Evolutionary conservation across 2,113 vertebrate species (phyloP), one percentile per base, ranked within the genome.

Genomic region (Apistogramma diplotaenia): DNA sequence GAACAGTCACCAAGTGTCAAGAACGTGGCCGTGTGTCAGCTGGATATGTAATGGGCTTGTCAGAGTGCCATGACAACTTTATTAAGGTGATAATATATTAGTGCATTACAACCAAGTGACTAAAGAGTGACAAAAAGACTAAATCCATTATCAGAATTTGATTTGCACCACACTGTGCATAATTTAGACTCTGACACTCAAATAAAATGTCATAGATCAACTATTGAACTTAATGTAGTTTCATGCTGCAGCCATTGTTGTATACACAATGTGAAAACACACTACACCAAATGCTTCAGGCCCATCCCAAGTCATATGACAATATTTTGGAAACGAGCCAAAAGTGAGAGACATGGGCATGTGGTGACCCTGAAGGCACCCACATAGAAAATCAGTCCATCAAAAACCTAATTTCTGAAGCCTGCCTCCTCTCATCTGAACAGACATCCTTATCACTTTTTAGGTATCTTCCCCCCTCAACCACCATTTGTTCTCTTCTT

Each of bases 391-490:
- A 76, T 78, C 71, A 75, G 72, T 70, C 57, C 72, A 76, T 80
- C 76, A 84, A 57, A 89, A 85, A 76, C 58, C 49, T 83, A 1
- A 76, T 87, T 85, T 85, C 53, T 77, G n/a, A 76, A 43, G 25
- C 60, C 31, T 29, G 8, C 57, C 31, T 81, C 51, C 5, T 55
- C 33, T 76, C 58, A 74, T 51, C 51, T 61, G 19, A 54, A 56
- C 33, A 25, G 54, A 19, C 56, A 43, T 85, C 11, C 33, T 76
- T 25, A 83, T 74, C 84, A 72, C 62, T 23, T 84, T 79, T 86
- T 43, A 57, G 43, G n/a, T 67, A 83, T 78, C 33, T 79, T 56
- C 56, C 70, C 46, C 70, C 46, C 6, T 76, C 60, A 58, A 40
- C 43, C 58, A 78, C 33, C 49, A 58, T 76, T 43, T 53, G 23